Evolutionary conservation across 2,113 vertebrate genomes (phyloP), one percentile per base, ranked within the genome.

Genomic region (Cavia aperea): DNA sequence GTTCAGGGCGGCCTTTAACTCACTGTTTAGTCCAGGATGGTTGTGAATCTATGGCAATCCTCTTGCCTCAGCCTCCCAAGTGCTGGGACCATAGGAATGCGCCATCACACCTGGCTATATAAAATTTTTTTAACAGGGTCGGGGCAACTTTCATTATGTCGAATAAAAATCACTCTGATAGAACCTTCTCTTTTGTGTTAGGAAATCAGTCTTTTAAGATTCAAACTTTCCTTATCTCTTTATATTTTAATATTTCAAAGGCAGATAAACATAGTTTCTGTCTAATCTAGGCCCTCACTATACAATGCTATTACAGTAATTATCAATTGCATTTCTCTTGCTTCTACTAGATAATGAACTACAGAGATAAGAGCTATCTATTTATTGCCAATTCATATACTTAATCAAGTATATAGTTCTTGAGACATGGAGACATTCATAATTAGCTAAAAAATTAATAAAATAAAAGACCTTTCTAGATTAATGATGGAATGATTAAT

Each of bases 181-280:
- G 79, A 93, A 73, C 46, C 36, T 78, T 81, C 26, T 78, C 26
- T 95, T 46, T 77, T 15, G 7, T 72, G 39, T 90, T 87, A 87
- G 84, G 60, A 93, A 94, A 92, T 91, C 29, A 92, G 63, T 77
- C 31, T 88, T 90, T 90, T 60, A 81, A 82, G 58, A 93, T 2
- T 78, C 23, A 39, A 70, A n/a, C 18, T 14, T 77, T 82, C 79
- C 75, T 84, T 86, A 75, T n/a, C 26, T 73, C 83, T 62, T 83
- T 91, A 31, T 15, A 87, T 65, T 73, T 31, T 90, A 86, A n/a
- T 89, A 92, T 92, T 88, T 94, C 54, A 95, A 93, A 92, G 33
- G 58, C 72, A 90, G 16, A 78, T 19, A 54, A 88, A 54, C 3
- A 11, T 9, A 77, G 18, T 18, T 93, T 56, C 82, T 21, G 2